Percentiles rank a stretch among this genome's conserved stretches.
These are phyloP conservation scores for Paraplagusia blochii DNA, from an alignment of 2,113 vertebrate genomes.

Conservation along the genomic window DNA sequence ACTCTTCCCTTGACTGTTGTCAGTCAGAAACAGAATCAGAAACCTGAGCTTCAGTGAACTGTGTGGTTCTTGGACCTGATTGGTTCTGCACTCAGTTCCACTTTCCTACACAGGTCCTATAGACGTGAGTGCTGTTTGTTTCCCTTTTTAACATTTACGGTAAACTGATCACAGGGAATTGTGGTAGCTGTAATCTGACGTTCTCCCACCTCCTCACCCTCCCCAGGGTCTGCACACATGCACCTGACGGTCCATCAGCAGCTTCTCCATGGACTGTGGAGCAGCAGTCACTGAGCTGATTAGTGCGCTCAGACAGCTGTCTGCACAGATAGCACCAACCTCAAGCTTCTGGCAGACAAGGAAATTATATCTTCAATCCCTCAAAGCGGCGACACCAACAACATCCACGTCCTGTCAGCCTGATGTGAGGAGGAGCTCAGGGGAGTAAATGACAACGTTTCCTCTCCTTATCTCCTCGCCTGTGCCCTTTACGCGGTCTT, in stretches of 20 bases:
- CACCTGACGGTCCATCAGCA: conserved; percentile 44
- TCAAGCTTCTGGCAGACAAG: conserved; percentile 43
- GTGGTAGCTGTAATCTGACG: neutral
- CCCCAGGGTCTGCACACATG: neutral
- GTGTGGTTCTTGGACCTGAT: too few species aligned
- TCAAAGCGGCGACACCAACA: neutral
- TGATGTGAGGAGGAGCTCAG: conserved; percentile 33
- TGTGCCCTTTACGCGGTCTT: conserved; percentile 13
- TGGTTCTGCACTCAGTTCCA: too few species aligned
- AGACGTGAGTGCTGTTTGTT: neutral
- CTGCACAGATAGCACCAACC: conserved; percentile 48
- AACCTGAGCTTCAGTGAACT: too few species aligned
- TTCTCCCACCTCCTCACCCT: neutral
- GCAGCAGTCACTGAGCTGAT: conserved; percentile 55
- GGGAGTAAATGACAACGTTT: conserved; percentile 41
- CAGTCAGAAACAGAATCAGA: too few species aligned
- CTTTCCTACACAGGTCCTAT: too few species aligned
- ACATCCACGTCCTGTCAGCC: conserved; percentile 21
- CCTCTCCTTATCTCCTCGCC: conserved; percentile 34
- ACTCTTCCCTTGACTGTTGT: too few species aligned
- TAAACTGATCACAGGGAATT: neutral
- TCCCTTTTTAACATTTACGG: too few species aligned
- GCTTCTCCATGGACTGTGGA: conserved; percentile 25
- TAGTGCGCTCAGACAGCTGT: conserved; percentile 52
- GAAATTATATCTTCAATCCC: conserved; percentile 46